Evolutionary conservation across 2,888 invertebrate genomes (phyloP), one percentile per base, ranked within the genome.

Genomic region (Leucophora obtusa): DNA sequence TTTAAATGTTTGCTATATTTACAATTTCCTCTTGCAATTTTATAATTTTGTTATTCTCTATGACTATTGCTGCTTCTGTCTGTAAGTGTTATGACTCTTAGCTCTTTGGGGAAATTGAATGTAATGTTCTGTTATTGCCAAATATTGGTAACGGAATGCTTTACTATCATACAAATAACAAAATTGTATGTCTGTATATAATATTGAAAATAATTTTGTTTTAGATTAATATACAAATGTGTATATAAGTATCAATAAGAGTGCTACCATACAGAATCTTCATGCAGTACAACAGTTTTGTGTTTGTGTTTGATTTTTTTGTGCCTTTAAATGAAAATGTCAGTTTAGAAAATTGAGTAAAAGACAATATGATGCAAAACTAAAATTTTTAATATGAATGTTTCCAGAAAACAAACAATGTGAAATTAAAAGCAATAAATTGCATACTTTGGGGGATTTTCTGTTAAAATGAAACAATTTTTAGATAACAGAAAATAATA

Each of bases 71-170:
- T 47, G 8, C 43, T 54, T 24, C 24, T 21, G n/a, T 56, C 62
- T 47, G 17, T 43, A 15, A 10, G 21, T 62, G 28, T 28, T 28
- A 18, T 24, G 50, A 21, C 62, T 24, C 28, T 15, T 33, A 15
- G 33, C 5, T 53, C 65, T 54, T 53, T 38, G 53, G 65, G 65
- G 65, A 65, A 65, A 65, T 65, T 65, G 65, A 65, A 63, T 38
- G 54, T 65, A 65, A 65, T 65, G 65, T 65, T 51, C 28, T 63
- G 53, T 53, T 65, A 53, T 65, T 65, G 53, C 53, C 65, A 65
- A 65, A 53, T 38, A 38, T 38, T 38, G 35, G 35, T 35, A 35
- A 35, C 35, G 8, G 8, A 8, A 35, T 35, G 38, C 38, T 38
- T 10, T 38, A 14, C 10, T 11, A 38, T 38, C 38, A 11, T 38